Evolutionary conservation across 2,113 vertebrate species (phyloP).

Genomic region (Anas platyrhynchos): DNA sequence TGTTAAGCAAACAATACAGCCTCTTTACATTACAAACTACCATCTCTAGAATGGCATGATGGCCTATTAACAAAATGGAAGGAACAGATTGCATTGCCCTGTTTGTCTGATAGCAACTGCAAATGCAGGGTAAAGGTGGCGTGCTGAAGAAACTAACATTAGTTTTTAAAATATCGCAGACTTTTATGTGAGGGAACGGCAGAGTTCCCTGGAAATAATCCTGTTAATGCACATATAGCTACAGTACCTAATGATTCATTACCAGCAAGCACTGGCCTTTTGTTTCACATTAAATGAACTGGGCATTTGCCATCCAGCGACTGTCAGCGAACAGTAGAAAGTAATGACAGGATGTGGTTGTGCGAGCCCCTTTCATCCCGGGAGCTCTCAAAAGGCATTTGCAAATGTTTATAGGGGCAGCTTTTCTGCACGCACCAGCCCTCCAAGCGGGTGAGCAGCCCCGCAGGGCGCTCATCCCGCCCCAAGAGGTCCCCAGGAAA

Average conservation of each 20-base stretch:
- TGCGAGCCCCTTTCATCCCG: not conserved
- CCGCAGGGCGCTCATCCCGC: accelerated
- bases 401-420: slow-evolving; percentile 31
- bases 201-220: slow-evolving; percentile 13
- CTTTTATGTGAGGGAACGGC: not conserved
- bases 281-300: slow-evolving; percentile 59
- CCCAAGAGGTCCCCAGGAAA: not conserved
- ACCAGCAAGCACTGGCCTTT: slow-evolving; percentile 24
- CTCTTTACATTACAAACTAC: slow-evolving; percentile 74
- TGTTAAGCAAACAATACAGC: slow-evolving; percentile 80
- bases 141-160: slow-evolving; percentile 9
- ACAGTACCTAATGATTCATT: slow-evolving; percentile 47
- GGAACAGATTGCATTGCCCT: slow-evolving; percentile 34
- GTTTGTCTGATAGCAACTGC: not conserved
- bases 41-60: slow-evolving; percentile 56
- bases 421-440: not conserved
- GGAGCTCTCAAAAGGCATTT: slow-evolving; percentile 33
- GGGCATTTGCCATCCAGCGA: slow-evolving; percentile 23
- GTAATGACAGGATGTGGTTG: slow-evolving; percentile 41
- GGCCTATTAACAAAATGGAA: slow-evolving; percentile 68
- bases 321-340: slow-evolving; percentile 37
- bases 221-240: slow-evolving; percentile 18
- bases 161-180: not conserved
- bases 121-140: not conserved
- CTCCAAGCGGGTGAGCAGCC: not conserved